A percentile compares a stretch with the other conserved stretches of the same genome.
Evolutionary conservation across 2,888 invertebrate species (phyloP).

Genomic region (Archaeoteleia sp.): DNA sequence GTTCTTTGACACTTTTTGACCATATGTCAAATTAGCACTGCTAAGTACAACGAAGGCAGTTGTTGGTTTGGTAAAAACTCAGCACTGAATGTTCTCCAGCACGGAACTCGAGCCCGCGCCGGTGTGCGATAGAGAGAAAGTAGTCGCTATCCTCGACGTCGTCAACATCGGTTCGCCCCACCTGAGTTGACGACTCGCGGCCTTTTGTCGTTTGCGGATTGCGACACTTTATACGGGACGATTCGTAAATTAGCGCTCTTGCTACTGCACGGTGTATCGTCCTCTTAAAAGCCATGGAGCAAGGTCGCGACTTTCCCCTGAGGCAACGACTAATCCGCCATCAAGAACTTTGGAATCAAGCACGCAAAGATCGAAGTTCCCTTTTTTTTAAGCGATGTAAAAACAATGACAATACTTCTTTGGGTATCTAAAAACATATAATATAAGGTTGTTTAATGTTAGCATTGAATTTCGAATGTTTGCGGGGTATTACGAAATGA

Average conservation of each 20-base stretch:
- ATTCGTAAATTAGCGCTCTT: conserved; percentile 39
- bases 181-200: conserved; percentile 18
- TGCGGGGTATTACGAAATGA: no score
- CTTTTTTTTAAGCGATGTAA: no score
- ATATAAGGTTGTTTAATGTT: no score
- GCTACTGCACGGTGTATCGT: conserved; percentile 15
- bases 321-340: no score
- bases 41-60: conserved; percentile 45
- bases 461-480: no score
- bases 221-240: conserved; percentile 56
- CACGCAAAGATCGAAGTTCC: no score
- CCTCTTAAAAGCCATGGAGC: conserved; percentile 47
- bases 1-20: conserved; percentile 20
- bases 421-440: no score
- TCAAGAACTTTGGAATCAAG: not conserved
- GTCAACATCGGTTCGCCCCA: conserved; percentile 43
- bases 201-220: conserved; percentile 50
- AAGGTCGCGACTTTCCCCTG: conserved; percentile 55
- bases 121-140: conserved; percentile 61
- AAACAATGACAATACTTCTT: no score
- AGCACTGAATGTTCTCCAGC: conserved; percentile 65
- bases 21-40: conserved; percentile 38
- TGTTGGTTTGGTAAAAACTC: conserved; percentile 72
- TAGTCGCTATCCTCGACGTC: conserved; percentile 57
- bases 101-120: conserved; percentile 40